These are phyloP conservation scores for Hylyphantes graminicola DNA, from an alignment of 1,140 invertebrate genomes.

Conservation along the genomic window DNA sequence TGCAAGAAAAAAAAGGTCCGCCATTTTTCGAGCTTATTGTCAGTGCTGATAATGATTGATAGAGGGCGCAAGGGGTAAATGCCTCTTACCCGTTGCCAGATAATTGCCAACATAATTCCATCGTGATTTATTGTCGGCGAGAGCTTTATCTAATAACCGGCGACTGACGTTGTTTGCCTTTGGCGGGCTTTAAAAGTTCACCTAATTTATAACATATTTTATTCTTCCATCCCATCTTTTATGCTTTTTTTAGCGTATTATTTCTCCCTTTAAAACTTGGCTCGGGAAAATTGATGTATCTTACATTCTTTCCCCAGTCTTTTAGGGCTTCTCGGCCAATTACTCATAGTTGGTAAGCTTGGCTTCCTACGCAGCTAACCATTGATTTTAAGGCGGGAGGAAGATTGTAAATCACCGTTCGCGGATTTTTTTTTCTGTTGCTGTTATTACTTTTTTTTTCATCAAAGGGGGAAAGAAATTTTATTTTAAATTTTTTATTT, in stretches of 20 bases:
- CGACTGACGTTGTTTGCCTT: constrained; percentile 56
- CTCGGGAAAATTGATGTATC: constrained; percentile 58
- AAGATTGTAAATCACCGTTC: constrained; percentile 53
- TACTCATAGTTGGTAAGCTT: constrained; percentile 54
- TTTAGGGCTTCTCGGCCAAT: constrained; percentile 51
- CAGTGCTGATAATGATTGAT: constrained; percentile 61
- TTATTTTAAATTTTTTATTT: constrained; percentile 20
- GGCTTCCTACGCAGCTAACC: constrained; percentile 35
- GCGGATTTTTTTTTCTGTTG: background rate
- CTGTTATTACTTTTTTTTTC: constrained; percentile 7
- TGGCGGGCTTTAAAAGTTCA: constrained; percentile 60
- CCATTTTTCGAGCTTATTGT: constrained; percentile 61
- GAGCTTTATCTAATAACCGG: constrained; percentile 61
- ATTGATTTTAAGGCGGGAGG: constrained; percentile 46
- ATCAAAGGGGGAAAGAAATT: background rate
- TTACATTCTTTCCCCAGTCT: constrained; percentile 58
- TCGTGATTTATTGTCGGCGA: constrained; percentile 59
- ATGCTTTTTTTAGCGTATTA: constrained; percentile 20
- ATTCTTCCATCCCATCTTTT: constrained; percentile 21
- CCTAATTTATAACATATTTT: constrained; percentile 61
- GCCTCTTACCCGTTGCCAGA: constrained; percentile 61
- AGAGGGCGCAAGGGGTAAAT: constrained; percentile 61
- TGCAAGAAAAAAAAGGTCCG: constrained; percentile 30
- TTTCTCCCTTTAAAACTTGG: constrained; percentile 34
- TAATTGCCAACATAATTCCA: constrained; percentile 62